These are phyloP conservation scores for Passer domesticus DNA, from an alignment of 2,113 vertebrate species.

Conservation along the genomic window DNA sequence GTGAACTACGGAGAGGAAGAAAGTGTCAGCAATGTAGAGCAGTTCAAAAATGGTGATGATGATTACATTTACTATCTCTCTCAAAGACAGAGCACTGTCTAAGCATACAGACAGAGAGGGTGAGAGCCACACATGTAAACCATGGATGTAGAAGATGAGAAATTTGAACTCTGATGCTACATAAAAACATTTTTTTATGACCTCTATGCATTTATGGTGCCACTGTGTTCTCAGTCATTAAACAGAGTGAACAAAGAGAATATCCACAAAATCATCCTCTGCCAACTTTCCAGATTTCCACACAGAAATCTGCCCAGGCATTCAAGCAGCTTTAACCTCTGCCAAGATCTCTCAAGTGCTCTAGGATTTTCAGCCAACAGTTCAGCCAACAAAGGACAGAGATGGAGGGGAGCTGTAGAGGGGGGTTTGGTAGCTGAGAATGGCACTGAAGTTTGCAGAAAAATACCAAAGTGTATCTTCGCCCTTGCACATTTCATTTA, in stretches of 20 bases:
- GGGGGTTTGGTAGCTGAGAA: not conserved
- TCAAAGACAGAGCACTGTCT: not conserved
- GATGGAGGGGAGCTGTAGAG: not conserved
- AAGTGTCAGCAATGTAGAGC: not conserved
- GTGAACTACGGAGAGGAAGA: not conserved
- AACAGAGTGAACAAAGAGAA: not conserved
- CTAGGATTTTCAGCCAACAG: constrained; percentile 25
- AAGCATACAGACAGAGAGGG: not conserved
- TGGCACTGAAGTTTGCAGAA: not conserved
- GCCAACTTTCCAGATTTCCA: constrained; percentile 27
- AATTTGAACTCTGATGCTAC: not conserved
- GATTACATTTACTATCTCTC: not conserved
- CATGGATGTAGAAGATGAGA: not conserved
- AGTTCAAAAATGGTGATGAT: not conserved
- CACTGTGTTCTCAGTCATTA: not conserved
- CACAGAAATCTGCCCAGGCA: not conserved
- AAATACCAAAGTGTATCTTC: not conserved
- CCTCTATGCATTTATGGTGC: not conserved
- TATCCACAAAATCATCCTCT: not conserved
- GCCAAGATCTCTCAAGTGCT: constrained; percentile 7
- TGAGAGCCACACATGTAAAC: not conserved
- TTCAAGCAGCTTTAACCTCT: constrained; percentile 43
- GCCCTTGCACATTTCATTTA: not conserved
- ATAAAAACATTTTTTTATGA: not conserved
- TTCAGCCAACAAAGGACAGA: not conserved